Percentiles rank a stretch among this genome's conserved stretches.
Evolutionary conservation across 92 coral and sea anemone genomes (phyloP).

Genomic region (Pocillopora meandrina): DNA sequence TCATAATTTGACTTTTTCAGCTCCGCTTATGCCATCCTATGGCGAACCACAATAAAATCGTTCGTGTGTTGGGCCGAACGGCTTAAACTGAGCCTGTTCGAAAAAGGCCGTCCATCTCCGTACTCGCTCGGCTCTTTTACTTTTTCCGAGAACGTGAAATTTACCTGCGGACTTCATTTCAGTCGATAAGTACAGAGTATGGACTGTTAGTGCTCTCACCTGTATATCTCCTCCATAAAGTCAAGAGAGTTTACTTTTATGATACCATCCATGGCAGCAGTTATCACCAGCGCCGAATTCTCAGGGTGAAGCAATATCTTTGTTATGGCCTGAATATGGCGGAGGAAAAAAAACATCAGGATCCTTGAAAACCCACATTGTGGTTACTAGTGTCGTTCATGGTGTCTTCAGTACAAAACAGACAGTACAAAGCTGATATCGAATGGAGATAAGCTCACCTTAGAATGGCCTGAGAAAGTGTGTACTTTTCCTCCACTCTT

Average conservation of each 20-base stretch:
- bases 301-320: constrained; percentile 91
- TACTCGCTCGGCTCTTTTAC: no score
- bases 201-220: constrained; percentile 45
- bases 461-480: constrained; percentile 81
- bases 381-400: neutral
- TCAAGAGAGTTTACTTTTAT: constrained; percentile 92
- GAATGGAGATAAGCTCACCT: constrained; percentile 33
- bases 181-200: no score
- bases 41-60: no score
- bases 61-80: no score
- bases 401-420: neutral
- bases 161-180: no score
- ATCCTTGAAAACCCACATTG: no score
- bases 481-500: constrained; percentile 78
- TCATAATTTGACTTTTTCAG: no score
- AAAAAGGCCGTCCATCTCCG: no score
- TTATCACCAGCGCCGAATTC: constrained; percentile 80
- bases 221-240: constrained; percentile 94
- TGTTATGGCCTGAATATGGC: constrained; percentile 76
- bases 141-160: no score
- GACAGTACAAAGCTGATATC: neutral
- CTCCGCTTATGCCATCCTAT: no score
- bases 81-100: no score
- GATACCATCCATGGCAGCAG: constrained; percentile 95
- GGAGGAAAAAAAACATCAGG: no score